Conservation (phyloP, 2,888 invertebrate genomes). For the Apamea crenata region DNA sequence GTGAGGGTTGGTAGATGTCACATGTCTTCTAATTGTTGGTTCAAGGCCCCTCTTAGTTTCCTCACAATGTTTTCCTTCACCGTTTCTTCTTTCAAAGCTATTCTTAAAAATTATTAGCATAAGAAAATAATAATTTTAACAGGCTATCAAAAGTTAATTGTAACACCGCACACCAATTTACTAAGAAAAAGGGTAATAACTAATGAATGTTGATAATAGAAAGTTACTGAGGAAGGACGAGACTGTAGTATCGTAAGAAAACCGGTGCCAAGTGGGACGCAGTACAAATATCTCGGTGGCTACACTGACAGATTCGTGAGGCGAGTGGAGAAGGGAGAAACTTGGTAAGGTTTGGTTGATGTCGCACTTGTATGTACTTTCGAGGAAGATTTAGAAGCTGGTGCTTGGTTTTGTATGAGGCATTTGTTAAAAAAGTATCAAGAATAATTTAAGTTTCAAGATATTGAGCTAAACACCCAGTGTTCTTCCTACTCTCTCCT, state of each 20-base stretch:
- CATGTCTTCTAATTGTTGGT: no score
- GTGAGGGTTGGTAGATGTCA: no score
- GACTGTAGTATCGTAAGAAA: conserved; percentile 41
- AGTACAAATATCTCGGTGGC: conserved; percentile 11
- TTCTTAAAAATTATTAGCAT: neutral
- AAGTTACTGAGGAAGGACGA: conserved; percentile 53
- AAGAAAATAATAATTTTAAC: no score
- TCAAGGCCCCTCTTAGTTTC: no score
- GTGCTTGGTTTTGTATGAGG: neutral
- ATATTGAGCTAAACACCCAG: no score
- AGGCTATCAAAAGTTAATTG: neutral
- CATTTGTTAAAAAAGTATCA: neutral
- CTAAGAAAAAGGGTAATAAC: conserved; percentile 11
- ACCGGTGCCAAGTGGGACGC: conserved; percentile 61
- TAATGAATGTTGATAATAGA: conserved; percentile 43
- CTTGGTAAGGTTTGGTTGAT: neutral
- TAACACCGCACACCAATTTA: neutral
- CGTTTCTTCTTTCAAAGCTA: no score
- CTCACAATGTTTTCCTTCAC: no score
- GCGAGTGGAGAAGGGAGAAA: neutral
- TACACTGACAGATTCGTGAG: conserved; percentile 39
- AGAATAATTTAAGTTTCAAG: no score
- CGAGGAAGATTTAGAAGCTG: neutral
- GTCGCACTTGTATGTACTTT: neutral
- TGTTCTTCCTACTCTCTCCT: no score